Base-by-base conservation (phyloP, 2,113 vertebrate genomes). In the Sebastes fasciatus region DNA sequence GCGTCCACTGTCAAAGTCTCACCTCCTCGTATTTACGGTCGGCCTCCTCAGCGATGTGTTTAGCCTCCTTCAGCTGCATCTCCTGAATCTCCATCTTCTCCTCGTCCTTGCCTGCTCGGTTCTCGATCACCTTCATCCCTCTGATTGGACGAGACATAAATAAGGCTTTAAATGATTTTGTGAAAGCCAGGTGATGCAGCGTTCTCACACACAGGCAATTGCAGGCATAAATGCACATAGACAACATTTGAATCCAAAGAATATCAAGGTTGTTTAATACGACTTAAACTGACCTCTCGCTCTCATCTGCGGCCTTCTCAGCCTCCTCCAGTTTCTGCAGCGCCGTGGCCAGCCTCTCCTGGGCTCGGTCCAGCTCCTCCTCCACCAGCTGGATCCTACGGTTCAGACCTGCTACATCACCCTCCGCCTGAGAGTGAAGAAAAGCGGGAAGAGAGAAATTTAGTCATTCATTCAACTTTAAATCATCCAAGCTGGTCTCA, bases 21-120 rank as follows among this genome's bases (percentile, higher is more conserved):
- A 98, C 98, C 98, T 99, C 98, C 86, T 99, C 98, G 0, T 99
- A 99, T 83, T 99, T 99, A 80, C 98, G 97, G 94, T 99, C 98
- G 0, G 98, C 98, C 86, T 99, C 98, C 85, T 99, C 98, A 0
- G 98, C 98, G 0, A 99, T 99, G 88, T 99, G 98, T 92, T 99
- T 99, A 9, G 98, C 98, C 88, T 99, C 98, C 85, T 99, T 99
- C 89, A 99, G 94, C 84, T 99, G 98, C 96, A 99, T 96, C 92
- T 99, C 98, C 90, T 99, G 98, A 58, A 99, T 98, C 90, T 99
- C 98, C 98, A 99, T 99, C 89, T 98, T 99, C 94, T 99, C 98
- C 92, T 99, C 98, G 0, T 99, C 98, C 93, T 99, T 99, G 96
- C 97, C 97, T 6, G 98, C 98, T 74, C 98, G 95, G 95, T 99